Evolutionary conservation across 2,888 invertebrate genomes (phyloP), one percentile per base, ranked within the genome.

Genomic region (Phoenoteleia sp.): DNA sequence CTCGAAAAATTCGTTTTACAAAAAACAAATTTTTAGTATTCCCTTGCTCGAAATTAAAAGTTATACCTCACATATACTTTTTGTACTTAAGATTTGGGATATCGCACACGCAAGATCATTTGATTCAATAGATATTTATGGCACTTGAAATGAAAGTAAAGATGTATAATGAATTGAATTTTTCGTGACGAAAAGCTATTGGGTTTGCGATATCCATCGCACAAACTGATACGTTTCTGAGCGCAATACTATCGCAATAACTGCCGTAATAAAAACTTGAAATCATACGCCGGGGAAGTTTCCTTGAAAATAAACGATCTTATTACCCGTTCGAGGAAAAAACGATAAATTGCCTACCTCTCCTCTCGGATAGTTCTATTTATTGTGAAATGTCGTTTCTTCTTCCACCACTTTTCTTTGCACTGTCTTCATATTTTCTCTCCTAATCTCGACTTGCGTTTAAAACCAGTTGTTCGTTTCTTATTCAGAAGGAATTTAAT

Each of bases 231-330:
- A 72, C 49, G 56, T 72, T 72, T 80, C 27, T 58, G 21, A 58
- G 36, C n/a, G 39, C 54, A 54, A 64, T 62, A 42, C 62, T 54
- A 33, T 66, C 36, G 66, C 72, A 72, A 81, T 81, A 74, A 74
- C 66, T 81, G 72, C 25, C 42, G 47, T 39, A 81, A 81, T 81
- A 81, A 81, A 74, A 81, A 74, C 54, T 72, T 58, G 80, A 72
- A 72, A 81, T 81, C 72, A 72, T 74, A 67, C 54, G 58, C 52
- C 19, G 52, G 27, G 58, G 25, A 81, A 74, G 72, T 74, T 81
- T 67, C 17, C 66, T 47, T 81, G 58, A 72, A 74, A 81, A 81
- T 74, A 66, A 81, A 81, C 66, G 80, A 81, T 72, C 72, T 64
- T 80, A 74, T 81, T 72, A 81, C 52, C 42, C 66, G 80, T 11